Base-by-base conservation (phyloP, 2,888 invertebrate species). In the Hydroisotoma schaefferi region DNA sequence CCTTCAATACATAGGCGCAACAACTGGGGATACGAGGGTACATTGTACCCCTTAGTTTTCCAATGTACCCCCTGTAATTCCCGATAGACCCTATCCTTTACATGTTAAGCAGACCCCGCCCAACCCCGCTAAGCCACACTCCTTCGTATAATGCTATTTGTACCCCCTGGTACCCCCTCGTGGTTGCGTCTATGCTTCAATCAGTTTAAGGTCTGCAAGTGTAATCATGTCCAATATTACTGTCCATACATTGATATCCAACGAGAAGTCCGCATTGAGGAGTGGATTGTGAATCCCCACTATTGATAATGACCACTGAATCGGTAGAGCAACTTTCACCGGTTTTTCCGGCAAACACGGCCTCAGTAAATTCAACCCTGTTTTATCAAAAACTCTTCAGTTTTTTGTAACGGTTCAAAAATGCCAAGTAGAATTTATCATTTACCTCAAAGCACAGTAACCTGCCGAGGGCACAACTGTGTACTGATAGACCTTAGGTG, bases 171-270 rank as follows among this genome's bases (percentile, higher is more conserved):
- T n/a, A n/a, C n/a, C n/a, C n/a, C n/a, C n/a, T n/a, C n/a, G n/a
- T n/a, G n/a, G n/a, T n/a, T n/a, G n/a, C n/a, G n/a, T n/a, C n/a
- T n/a, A n/a, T n/a, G n/a, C n/a, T n/a, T n/a, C n/a, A n/a, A n/a
- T n/a, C n/a, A n/a, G n/a, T n/a, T n/a, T n/a, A n/a, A n/a, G n/a
- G n/a, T n/a, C n/a, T n/a, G n/a, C n/a, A n/a, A n/a, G n/a, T n/a
- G n/a, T n/a, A n/a, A n/a, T n/a, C n/a, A n/a, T n/a, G n/a, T n/a
- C n/a, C n/a, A n/a, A n/a, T n/a, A n/a, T n/a, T n/a, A n/a, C n/a
- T n/a, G n/a, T n/a, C n/a, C n/a, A n/a, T 66, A 71, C 71, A 63
- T 61, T 69, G 60, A 43, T 69, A 72, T 44, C 69, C 69, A 29
- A 67, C 55, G 20, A 72, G 57, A 8, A 66, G 55, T 25, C 71